phyloP scores from a whole-genome alignment of 1,140 invertebrate genomes.

The Monomorium pharaonis region DNA sequence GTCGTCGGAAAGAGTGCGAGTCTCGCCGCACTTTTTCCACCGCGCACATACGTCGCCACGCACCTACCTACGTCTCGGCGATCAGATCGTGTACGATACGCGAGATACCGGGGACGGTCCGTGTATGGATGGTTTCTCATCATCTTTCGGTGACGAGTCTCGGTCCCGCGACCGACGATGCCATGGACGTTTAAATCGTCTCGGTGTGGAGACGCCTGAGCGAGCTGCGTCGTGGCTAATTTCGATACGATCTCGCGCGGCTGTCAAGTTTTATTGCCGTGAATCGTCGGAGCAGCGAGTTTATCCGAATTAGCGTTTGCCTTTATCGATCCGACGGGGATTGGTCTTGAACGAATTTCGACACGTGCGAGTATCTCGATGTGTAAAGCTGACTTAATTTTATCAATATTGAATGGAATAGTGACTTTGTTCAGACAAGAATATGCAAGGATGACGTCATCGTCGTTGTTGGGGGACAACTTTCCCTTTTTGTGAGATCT shows the following conservation, averaged over 20 bases:
- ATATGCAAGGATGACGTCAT: background rate
- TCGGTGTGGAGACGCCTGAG: background rate
- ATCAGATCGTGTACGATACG: no score
- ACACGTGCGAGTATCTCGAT: background rate
- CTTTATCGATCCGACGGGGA: background rate
- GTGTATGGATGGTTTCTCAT: background rate
- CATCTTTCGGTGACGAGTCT: background rate
- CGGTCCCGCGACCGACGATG: background rate
- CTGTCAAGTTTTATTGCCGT: background rate
- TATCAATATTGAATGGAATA: background rate
- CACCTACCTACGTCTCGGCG: background rate
- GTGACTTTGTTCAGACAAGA: background rate
- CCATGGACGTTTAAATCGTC: constrained; percentile 18
- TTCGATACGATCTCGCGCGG: background rate
- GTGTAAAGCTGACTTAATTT: background rate
- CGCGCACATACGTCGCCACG: background rate
- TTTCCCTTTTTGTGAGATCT: background rate
- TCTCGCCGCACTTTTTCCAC: background rate
- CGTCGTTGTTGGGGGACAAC: background rate
- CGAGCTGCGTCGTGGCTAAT: background rate
- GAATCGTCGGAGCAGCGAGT: background rate
- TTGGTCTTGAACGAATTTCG: background rate
- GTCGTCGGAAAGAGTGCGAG: background rate
- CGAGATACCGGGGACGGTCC: background rate
- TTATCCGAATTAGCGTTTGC: background rate